phyloP scores from a whole-genome alignment of 2,888 invertebrate genomes.

The Lycaena phlaeas region DNA sequence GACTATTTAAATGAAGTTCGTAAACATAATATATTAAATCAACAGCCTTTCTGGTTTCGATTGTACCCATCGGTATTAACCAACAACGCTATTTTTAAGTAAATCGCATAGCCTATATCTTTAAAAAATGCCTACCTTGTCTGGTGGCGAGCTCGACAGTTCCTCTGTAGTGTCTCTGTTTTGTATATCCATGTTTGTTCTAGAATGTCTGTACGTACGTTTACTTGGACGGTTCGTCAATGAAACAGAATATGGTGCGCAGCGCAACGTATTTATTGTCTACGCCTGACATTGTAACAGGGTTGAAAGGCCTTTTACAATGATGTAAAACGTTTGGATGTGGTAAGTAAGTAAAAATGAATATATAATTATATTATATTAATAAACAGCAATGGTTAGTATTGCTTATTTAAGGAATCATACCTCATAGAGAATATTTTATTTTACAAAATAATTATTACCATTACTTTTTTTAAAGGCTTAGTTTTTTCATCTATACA shows the following conservation, averaged over 20 bases:
- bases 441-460: too few relatives aligned
- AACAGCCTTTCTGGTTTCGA: too few relatives aligned
- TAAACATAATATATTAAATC: too few relatives aligned
- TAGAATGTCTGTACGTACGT: background rate
- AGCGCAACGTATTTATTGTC: background rate
- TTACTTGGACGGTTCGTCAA: background rate
- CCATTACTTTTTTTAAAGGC: too few relatives aligned
- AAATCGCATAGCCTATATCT: conserved; percentile 15
- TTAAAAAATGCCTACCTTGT: conserved; percentile 26
- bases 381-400: too few relatives aligned
- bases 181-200: conserved; percentile 2
- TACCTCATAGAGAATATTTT: too few relatives aligned
- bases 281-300: background rate
- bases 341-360: background rate
- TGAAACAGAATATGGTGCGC: background rate
- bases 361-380: background rate
- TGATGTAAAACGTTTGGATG: background rate
- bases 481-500: too few relatives aligned
- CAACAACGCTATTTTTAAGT: too few relatives aligned
- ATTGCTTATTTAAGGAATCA: too few relatives aligned
- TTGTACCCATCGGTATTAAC: too few relatives aligned
- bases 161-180: conserved; percentile 7
- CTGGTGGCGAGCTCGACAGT: conserved; percentile 36
- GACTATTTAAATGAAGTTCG: too few relatives aligned
- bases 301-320: background rate